phyloP scores from a whole-genome alignment of 2,888 invertebrate species.

The Camptogramma bilineatum region DNA sequence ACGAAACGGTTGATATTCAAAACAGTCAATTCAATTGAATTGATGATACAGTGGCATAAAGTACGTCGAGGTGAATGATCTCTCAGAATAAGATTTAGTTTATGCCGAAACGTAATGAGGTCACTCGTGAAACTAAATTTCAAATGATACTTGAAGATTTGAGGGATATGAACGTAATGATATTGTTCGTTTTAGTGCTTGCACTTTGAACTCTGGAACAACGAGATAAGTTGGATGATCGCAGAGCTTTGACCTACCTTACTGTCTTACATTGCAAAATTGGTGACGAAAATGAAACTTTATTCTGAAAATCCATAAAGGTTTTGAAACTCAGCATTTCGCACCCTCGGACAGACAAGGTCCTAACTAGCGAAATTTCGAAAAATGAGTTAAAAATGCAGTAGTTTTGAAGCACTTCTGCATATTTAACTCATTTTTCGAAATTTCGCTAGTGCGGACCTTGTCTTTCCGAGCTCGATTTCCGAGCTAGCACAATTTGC shows the following conservation, averaged over 20 bases:
- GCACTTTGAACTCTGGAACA: constrained; percentile 2
- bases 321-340: no score
- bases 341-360: no score
- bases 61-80: constrained; percentile 21
- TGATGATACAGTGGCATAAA: constrained; percentile 17
- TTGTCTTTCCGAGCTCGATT: no score
- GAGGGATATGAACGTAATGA: constrained; percentile 9
- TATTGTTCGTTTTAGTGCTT: constrained; percentile 6
- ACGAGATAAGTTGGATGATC: neutral
- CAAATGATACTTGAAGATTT: constrained; percentile 22
- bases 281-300: no score
- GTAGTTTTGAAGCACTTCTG: no score
- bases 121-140: constrained; percentile 25
- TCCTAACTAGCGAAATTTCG: no score
- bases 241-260: neutral
- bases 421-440: no score
- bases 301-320: no score
- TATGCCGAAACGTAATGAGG: constrained; percentile 24
- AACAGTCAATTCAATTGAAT: constrained; percentile 23
- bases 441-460: no score
- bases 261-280: neutral
- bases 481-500: no score
- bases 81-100: constrained; percentile 8
- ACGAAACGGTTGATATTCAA: constrained; percentile 28
- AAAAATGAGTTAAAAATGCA: no score